Base-by-base conservation (phyloP, 2,113 vertebrate species). In the Cacatua alba region DNA sequence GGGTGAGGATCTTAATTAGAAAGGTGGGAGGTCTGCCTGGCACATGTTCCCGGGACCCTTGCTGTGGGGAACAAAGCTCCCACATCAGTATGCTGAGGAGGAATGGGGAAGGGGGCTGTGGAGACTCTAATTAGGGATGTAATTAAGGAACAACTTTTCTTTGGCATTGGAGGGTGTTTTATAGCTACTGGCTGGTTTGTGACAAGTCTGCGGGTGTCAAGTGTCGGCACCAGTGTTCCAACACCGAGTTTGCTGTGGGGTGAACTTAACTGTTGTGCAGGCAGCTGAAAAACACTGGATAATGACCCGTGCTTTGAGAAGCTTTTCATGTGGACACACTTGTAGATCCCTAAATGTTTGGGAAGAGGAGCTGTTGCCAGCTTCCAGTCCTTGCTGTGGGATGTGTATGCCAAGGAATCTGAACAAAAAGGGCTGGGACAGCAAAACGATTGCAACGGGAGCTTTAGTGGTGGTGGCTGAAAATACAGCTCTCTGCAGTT, bases 111-210 rank as follows among this genome's bases (percentile, higher is more conserved):
- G 60, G 63, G 81, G 67, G 4, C 72, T 31, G 41, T 44, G 83
- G 72, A 81, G 43, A 46, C 43, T 82, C 94, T 93, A 94, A 96
- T 97, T 96, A 96, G 67, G 55, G 53, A 83, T 86, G 60, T 95
- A 94, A 96, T 97, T 94, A 97, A 83, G 95, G 62, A 60, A 70
- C 63, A 35, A 44, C 46, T 44, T 79, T 87, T 62, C 35, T 59
- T 76, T 35, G 71, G 46, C 37, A 2, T 19, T 55, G 63, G 43
- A 28, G 76, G 53, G 77, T 60, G 79, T 90, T 94, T 95, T 77
- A 12, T 1, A 48, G 94, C 55, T 63, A 12, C 79, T 69, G 70
- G 69, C 37, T 0, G 0, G 35, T 77, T 79, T n/a, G 75, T 90
- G 91, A 62, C 80, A 28, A 49, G 77, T 9, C 86, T 83, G 60